Base-by-base conservation (phyloP, 1,140 invertebrate species). In the Glossosoma conforme region DNA sequence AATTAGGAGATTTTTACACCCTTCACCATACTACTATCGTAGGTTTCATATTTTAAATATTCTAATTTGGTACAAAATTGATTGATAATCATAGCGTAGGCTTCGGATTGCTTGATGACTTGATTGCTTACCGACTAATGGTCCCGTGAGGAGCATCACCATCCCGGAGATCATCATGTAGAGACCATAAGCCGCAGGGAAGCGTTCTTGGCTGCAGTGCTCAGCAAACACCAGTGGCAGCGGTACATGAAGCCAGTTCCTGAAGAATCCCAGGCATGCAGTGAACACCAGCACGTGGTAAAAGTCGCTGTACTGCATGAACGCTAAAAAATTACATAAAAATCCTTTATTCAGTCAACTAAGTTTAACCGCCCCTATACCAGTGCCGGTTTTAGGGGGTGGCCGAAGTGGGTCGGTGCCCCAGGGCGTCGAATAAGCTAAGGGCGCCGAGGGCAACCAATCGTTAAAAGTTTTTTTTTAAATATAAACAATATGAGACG, bases 111-210 rank as follows among this genome's bases (percentile, higher is more conserved):
- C 4, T 41, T 41, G 20, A 41, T 9, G 8, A 54, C 15, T 6
- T 32, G 1, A 20, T 45, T 30, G 48, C 65, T 65, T 54, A 75
- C 72, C 72, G 42, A 74, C 69, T 55, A 67, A 61, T 32, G 69
- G 68, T 44, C 70, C 69, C 15, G 74, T 54, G 13, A 61, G 65
- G 18, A 75, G 59, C 33, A 68, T 70, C 25, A 74, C 58, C 0
- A 47, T 62, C 33, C 72, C 72, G 45, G 68, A 65, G 6, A 78
- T 61, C 14, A 82, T 68, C 78, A 83, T 82, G 52, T 80, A 82
- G 6, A 83, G 61, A 0, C 81, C 81, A 48, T 78, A 81, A 0
- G 83, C 83, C 0, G 80, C 75, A 1, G 83, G 75, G 24, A 85
- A 76, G 57, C 75, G 75, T 50, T 84, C 79, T 5, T 53, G 42